Evolutionary conservation across 2,888 invertebrate genomes (phyloP), one percentile per base, ranked within the genome.

Genomic region (Eupithecia subumbrata): DNA sequence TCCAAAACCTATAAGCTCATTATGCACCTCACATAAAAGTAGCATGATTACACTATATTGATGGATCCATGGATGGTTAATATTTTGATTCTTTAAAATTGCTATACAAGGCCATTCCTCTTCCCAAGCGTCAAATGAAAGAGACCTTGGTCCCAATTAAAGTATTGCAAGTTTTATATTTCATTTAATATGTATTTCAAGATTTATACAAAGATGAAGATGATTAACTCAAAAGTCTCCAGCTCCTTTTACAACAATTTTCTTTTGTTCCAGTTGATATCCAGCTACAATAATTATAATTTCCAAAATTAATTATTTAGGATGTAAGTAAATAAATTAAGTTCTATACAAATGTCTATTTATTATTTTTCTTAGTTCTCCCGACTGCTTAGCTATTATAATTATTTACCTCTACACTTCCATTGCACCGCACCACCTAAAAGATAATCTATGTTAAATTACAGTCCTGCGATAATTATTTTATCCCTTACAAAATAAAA

Each of bases 241-340:
- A 52, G 2, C n/a, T 18, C n/a, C 52, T 52, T 73, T 63, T 40
- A 60, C 37, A 1, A 66, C 45, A 4, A 14, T 71, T 74, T 56
- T 78, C 73, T 78, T 78, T 81, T 73, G 70, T 86, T 86, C 43
- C 87, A 87, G 87, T 78, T 83, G 74, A 48, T 3, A 77, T 71
- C 60, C 37, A 70, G 73, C 52, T 76, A 73, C 71, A 68, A 69
- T 60, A 52, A 76, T 45, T 77, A 71, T 71, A 77, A 72, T 78
- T 60, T 77, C 77, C 25, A 71, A 80, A 56, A 37, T 67, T 37
- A 22, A 34, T 43, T 45, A 81, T 79, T 83, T 86, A 86, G 81
- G 82, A 87, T 87, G 85, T 87, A 84, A 87, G 85, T 86, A 83
- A 87, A 86, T 88, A 88, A 87, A 88, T 82, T 86, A 87, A 84